Evolutionary conservation across 2,888 invertebrate genomes (phyloP), one percentile per base, ranked within the genome.

Genomic region (Kryphioiulus occultus): DNA sequence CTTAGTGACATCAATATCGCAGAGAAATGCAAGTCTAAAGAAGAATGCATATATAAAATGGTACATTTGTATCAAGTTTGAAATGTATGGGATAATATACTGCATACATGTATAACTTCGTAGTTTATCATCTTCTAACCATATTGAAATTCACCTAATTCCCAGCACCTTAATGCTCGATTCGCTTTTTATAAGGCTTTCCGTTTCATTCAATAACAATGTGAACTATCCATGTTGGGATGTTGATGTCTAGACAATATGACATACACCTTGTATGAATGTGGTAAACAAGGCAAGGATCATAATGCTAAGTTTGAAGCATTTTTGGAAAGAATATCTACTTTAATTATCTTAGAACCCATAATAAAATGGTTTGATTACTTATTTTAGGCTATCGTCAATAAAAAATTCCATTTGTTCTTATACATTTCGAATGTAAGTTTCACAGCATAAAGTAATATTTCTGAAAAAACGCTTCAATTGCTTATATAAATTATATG

Each of bases 151-250:
- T 68, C 26, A 68, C 26, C 26, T 68, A n/a, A 59, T 59, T 59
- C 59, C 59, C 59, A 59, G n/a, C 59, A 59, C 59, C 59, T 59
- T 59, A 59, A 59, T n/a, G 59, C 59, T n/a, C 59, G 5, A n/a
- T 59, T 59, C 17, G 59, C 26, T 68, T 68, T 68, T 26, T 59
- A 68, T 68, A n/a, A 53, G 17, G 22, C 7, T 12, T 68, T 68
- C 10, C 26, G 26, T 68, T 68, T 68, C 26, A 68, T 68, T n/a
- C 26, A 68, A 68, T 68, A 68, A 68, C 26, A 68, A 26, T 68
- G 26, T 68, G 26, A 68, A 1, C 68, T 68, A n/a, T n/a, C n/a
- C n/a, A n/a, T n/a, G n/a, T n/a, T n/a, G n/a, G n/a, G n/a, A n/a
- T n/a, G n/a, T 9, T n/a, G 59, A n/a, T 59, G 19, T 3, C 22